phyloP scores from a whole-genome alignment of 2,888 invertebrate genomes.

The Coecobrya sp. region DNA sequence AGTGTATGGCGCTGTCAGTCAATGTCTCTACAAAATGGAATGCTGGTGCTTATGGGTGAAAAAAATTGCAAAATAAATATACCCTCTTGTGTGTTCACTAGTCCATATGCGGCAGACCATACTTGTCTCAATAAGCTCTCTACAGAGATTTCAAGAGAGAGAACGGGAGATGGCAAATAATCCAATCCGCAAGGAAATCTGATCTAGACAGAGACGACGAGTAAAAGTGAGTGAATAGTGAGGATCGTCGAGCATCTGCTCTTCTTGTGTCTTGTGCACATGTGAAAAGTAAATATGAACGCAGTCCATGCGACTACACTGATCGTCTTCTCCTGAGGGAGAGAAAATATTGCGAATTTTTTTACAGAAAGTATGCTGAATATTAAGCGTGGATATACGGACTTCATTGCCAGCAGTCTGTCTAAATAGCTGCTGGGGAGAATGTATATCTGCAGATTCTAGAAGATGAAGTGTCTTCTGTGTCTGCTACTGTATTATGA shows the following conservation, averaged over 20 bases:
- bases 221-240: background rate
- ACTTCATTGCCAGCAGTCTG: background rate
- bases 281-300: background rate
- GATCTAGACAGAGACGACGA: background rate
- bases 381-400: background rate
- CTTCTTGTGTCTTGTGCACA: background rate
- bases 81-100: background rate
- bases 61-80: background rate
- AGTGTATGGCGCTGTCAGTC: conserved; percentile 2
- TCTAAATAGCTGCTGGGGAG: background rate
- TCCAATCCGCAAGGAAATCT: conserved; percentile 30
- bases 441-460: background rate
- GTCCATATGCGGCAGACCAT: background rate
- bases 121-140: conserved; percentile 3
- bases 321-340: background rate
- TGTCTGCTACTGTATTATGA: background rate
- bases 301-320: background rate
- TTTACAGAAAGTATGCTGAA: background rate
- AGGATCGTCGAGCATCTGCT: background rate
- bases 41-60: background rate
- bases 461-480: background rate
- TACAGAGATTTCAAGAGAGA: background rate
- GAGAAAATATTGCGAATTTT: conserved; percentile 14
- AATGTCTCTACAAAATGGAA: conserved; percentile 22
- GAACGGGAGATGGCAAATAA: conserved; percentile 12